Evolutionary conservation across 1,140 invertebrate species (phyloP).

Genomic region (Hirudo medicinalis): DNA sequence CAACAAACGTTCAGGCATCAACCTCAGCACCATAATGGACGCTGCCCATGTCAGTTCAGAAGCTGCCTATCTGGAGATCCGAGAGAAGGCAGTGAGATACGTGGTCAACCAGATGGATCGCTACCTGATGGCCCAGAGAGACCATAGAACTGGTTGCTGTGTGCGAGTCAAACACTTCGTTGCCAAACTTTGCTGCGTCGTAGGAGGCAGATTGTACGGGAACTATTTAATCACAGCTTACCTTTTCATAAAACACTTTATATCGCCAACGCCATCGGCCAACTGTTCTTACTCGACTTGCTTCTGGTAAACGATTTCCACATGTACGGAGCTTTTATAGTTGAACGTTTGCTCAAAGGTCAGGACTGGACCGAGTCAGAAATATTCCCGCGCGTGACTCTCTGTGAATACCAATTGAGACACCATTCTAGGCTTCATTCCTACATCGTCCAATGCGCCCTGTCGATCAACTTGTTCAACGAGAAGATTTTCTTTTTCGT

Average conservation of each 20-base stretch:
- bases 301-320: constrained; percentile 45
- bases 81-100: constrained; percentile 37
- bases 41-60: constrained; percentile 24
- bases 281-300: constrained; percentile 45
- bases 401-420: constrained; percentile 47
- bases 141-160: constrained; percentile 34
- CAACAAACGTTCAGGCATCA: constrained; percentile 43
- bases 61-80: constrained; percentile 29
- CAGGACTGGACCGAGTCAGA: constrained; percentile 39
- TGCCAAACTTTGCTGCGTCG: constrained; percentile 34
- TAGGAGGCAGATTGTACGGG: constrained; percentile 42
- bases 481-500: constrained; percentile 48
- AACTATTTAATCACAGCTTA: constrained; percentile 45
- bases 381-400: constrained; percentile 45
- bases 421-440: constrained; percentile 43
- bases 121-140: constrained; percentile 38
- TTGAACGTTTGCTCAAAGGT: constrained; percentile 42
- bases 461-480: constrained; percentile 48
- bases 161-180: constrained; percentile 33
- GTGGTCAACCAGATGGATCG: constrained; percentile 39
- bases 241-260: constrained; percentile 44
- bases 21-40: constrained; percentile 27
- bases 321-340: constrained; percentile 43
- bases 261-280: constrained; percentile 44
- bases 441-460: constrained; percentile 46